Percentiles rank a stretch among this genome's conserved stretches.
phyloP scores from a whole-genome alignment of 2,797 vertebrate species.

The Chromobotia macracanthus region DNA sequence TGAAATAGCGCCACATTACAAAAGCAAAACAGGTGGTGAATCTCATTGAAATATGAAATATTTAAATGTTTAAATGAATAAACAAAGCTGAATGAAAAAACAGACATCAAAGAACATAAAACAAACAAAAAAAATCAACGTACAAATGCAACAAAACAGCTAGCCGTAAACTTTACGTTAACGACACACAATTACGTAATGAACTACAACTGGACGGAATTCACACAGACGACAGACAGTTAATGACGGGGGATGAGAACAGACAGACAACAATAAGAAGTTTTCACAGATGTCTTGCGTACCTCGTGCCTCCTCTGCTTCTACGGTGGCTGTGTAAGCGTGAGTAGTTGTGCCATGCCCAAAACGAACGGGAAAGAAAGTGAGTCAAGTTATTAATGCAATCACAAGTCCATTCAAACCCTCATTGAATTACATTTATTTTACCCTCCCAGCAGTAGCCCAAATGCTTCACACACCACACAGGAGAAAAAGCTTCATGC shows the following conservation, averaged over 20 bases:
- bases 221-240: slow-evolving; percentile 25
- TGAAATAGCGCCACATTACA: not conserved
- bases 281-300: slow-evolving; percentile 69
- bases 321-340: slow-evolving; percentile 94
- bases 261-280: slow-evolving; percentile 55
- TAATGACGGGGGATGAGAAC: slow-evolving; percentile 15
- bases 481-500: slow-evolving; percentile 15
- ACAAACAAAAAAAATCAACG: not conserved
- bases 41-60: not conserved
- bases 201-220: slow-evolving; percentile 21
- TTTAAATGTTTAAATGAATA: not conserved
- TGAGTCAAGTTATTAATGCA: slow-evolving; percentile 72
- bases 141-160: not conserved
- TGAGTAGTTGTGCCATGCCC: slow-evolving; percentile 91
- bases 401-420: slow-evolving; percentile 61
- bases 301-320: slow-evolving; percentile 95
- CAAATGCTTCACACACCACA: slow-evolving; percentile 17
- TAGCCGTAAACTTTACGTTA: not conserved
- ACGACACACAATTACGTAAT: slow-evolving; percentile 16
- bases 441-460: slow-evolving; percentile 22
- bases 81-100: not conserved
- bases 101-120: not conserved
- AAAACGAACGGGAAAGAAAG: slow-evolving; percentile 85
- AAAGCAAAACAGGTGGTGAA: not conserved
- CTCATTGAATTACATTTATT: slow-evolving; percentile 41